Evolutionary conservation across 2,888 invertebrate genomes (phyloP).

Genomic region (Rhodophaea formosa): DNA sequence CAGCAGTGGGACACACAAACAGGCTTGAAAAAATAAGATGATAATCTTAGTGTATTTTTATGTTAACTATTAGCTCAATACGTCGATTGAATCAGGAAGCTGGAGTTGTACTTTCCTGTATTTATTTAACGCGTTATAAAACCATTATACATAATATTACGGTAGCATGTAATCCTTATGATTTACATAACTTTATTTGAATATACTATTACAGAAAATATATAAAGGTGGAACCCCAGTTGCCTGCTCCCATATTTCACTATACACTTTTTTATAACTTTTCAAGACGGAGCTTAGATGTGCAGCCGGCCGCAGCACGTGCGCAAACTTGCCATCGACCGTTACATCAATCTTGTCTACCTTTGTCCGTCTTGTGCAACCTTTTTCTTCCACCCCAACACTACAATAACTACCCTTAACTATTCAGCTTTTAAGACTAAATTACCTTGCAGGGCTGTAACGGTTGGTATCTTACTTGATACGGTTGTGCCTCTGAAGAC

Average conservation of each 20-base stretch:
- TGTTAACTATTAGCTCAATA: too few relatives aligned
- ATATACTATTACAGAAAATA: too few relatives aligned
- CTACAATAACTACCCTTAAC: slow-evolving; percentile 36
- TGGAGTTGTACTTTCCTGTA: too few relatives aligned
- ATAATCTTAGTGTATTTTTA: too few relatives aligned
- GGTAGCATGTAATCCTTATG: too few relatives aligned
- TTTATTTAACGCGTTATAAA: too few relatives aligned
- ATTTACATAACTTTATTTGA: too few relatives aligned
- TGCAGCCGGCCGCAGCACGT: slow-evolving; percentile 74
- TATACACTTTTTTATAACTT: slow-evolving; percentile 30
- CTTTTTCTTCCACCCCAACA: slow-evolving; percentile 37
- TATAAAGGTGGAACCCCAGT: slow-evolving; percentile 16
- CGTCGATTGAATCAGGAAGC: too few relatives aligned
- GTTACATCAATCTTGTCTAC: slow-evolving; percentile 77
- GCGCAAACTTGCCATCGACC: slow-evolving; percentile 67
- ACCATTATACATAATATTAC: too few relatives aligned
- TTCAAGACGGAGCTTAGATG: slow-evolving; percentile 25
- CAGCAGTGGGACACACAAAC: too few relatives aligned
- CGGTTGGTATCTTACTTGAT: slow-evolving; percentile 35
- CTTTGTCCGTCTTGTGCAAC: slow-evolving; percentile 61
- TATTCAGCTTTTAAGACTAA: slow-evolving; percentile 31
- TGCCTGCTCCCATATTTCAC: slow-evolving; percentile 24
- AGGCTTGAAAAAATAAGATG: too few relatives aligned
- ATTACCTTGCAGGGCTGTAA: slow-evolving; percentile 27
- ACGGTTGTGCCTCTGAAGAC: slow-evolving; percentile 47